Evolutionary conservation across 2,888 invertebrate species (phyloP).

Genomic region (Cenopis cana): DNA sequence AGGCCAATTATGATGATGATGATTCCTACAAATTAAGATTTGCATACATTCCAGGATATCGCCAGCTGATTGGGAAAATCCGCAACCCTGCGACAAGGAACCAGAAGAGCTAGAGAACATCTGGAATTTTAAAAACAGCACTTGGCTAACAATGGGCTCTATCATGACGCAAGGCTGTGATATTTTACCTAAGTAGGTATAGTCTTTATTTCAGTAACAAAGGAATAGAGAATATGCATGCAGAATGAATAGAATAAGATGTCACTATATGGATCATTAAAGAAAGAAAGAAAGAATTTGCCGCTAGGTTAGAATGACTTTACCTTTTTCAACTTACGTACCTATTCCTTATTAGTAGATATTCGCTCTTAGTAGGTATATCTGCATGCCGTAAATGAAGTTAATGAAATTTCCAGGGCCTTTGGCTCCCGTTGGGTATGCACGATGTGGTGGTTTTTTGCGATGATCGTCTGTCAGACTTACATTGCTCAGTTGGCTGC

Average conservation of each 20-base stretch:
- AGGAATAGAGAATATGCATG: no score
- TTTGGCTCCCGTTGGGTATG: conserved; percentile 95
- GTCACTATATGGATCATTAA: no score
- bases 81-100: conserved; percentile 94
- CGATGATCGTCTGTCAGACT: conserved; percentile 95
- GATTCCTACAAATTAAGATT: conserved; percentile 5
- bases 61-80: conserved; percentile 97
- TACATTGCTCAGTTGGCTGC: conserved; percentile 98
- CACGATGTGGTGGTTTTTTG: conserved; percentile 97
- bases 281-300: no score
- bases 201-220: background rate
- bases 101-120: conserved; percentile 95
- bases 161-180: conserved; percentile 97
- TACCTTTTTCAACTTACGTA: no score
- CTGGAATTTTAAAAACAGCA: conserved; percentile 93
- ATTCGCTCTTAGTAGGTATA: no score
- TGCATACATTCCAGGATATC: conserved; percentile 86
- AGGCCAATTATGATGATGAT: no score
- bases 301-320: no score
- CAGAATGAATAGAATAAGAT: no score
- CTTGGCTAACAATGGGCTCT: conserved; percentile 97
- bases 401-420: conserved; percentile 85
- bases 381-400: no score
- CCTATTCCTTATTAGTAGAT: no score
- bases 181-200: conserved; percentile 95